Base-by-base conservation (phyloP, 2,888 invertebrate species). In the Acholoe squamosa region DNA sequence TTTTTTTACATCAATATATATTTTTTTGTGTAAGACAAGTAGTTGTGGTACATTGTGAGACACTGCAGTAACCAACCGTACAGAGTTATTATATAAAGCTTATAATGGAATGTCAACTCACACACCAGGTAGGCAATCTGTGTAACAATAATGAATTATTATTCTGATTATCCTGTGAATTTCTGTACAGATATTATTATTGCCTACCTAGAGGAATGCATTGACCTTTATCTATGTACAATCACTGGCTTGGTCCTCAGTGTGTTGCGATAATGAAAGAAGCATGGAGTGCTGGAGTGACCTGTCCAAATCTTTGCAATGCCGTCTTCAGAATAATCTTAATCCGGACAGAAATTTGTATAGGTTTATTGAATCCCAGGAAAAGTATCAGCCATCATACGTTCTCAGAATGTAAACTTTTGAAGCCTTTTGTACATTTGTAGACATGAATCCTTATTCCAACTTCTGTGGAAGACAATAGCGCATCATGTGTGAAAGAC, bases 141-240 rank as follows among this genome's bases (percentile, higher is more conserved):
- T 25, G 25, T 71, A 61, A 61, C 25, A 61, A 19, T n/a, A 71
- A 71, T 71, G 16, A 61, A 28, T 71, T 14, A 71, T 71, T 71
- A 28, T 71, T 71, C 71, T 67, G 67, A 67, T 67, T 67, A 54
- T 67, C n/a, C 28, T n/a, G 34, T 80, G 80, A 80, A 34, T 80
- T 43, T 80, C 80, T 80, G 80, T 80, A 80, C 80, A 80, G 80
- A 33, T 80, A 80, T 76, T 76, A 80, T 76, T 76, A 76, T 80
- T 31, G 31, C 31, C 16, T 76, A 43, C 16, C 34, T 34, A 1
- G 34, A 80, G 34, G 43, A 34, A 80, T 80, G 31, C 76, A 76
- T 31, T 76, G 76, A 76, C 80, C 34, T 80, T 33, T 80, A 80
- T 80, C 80, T 43, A 43, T 33, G 80, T 80, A 80, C 43, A 80